These are phyloP conservation scores for Neotoxoptera formosana DNA, from an alignment of 1,140 invertebrate genomes.

Conservation along the genomic window DNA sequence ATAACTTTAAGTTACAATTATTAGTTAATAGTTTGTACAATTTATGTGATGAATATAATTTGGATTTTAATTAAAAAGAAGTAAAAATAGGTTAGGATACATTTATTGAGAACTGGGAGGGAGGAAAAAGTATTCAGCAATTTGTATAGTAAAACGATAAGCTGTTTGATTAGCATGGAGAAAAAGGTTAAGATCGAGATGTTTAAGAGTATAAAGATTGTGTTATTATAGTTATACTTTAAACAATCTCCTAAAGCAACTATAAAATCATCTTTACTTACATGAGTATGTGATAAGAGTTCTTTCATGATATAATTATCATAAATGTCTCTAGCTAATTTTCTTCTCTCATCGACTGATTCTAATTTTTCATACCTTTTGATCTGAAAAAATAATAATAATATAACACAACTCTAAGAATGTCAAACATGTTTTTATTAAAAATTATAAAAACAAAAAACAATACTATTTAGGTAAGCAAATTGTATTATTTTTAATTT, in stretches of 20 bases:
- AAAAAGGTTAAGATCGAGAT: not conserved
- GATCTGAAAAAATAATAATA: slow-evolving; percentile 75
- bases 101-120: not conserved
- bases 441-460: too few species aligned
- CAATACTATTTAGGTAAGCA: too few species aligned
- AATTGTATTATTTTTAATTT: too few species aligned
- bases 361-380: slow-evolving; percentile 99
- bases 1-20: not conserved
- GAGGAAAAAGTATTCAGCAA: not conserved
- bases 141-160: too few species aligned
- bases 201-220: not conserved
- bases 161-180: not conserved
- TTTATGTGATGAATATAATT: not conserved
- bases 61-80: not conserved
- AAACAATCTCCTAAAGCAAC: not conserved
- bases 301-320: slow-evolving; percentile 99
- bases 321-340: slow-evolving; percentile 95
- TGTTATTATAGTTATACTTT: not conserved
- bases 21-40: not conserved
- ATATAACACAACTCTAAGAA: not conserved
- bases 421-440: not conserved
- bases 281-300: slow-evolving; percentile 96
- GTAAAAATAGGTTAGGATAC: not conserved
- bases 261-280: slow-evolving; percentile 68
- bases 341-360: slow-evolving; percentile 92